These are phyloP conservation scores for Morelia viridis DNA, from an alignment of 2,797 vertebrate genomes.

Conservation along the genomic window DNA sequence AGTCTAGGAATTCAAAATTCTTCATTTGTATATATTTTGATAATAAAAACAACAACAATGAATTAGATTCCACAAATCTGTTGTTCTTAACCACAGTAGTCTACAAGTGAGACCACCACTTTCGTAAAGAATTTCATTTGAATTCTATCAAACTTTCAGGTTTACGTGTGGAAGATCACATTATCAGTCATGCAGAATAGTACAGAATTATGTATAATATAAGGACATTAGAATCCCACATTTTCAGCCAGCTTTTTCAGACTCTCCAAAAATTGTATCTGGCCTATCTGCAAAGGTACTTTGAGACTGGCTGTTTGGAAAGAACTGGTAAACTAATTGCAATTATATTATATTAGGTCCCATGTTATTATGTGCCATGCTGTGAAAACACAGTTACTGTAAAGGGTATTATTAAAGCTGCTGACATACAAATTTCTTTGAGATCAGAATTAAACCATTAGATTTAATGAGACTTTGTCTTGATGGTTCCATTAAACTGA, in stretches of 20 bases:
- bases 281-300: background rate
- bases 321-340: conserved; percentile 38
- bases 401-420: conserved; percentile 30
- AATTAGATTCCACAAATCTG: background rate
- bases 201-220: too few species aligned
- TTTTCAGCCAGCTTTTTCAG: background rate
- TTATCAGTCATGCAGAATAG: background rate
- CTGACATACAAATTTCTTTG: conserved; percentile 26
- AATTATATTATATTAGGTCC: conserved; percentile 28
- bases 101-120: background rate
- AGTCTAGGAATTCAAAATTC: background rate
- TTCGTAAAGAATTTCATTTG: background rate
- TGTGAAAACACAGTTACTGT: conserved; percentile 27
- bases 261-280: background rate
- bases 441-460: conserved; percentile 38
- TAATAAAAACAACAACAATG: background rate
- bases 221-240: background rate
- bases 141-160: background rate
- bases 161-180: background rate
- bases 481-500: conserved; percentile 22
- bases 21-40: background rate
- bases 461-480: conserved; percentile 21
- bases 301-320: conserved; percentile 16
- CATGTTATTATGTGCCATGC: conserved; percentile 23
- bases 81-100: background rate